Base-by-base conservation (phyloP, 2,888 invertebrate genomes). In the Thymelicus lineola region DNA sequence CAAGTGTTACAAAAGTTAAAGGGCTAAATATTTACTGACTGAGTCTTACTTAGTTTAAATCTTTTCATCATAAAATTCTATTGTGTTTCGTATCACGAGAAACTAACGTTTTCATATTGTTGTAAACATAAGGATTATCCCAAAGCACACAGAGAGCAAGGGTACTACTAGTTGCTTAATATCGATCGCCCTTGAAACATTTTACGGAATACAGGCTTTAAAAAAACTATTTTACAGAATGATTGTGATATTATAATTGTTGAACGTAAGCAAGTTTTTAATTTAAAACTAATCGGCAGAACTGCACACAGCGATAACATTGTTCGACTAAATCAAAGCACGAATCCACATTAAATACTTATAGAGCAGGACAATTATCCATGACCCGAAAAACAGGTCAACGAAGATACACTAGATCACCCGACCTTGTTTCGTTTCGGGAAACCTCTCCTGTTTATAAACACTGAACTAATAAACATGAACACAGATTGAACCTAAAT, bases 281-380 rank as follows among this genome's bases (percentile, higher is more conserved):
- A 60, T 66, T 59, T 48, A 17, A 15, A 35, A 7, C 10, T 65
- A 65, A 66, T 66, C 48, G 59, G 14, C 48, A 59, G 35, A 59
- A 66, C 58, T 36, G 46, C 0, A 28, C 38, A 36, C 10, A 20
- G 35, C 20, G 66, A 58, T 58, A 66, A 66, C 66, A 66, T 66
- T 58, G 58, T 58, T 48, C 12, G 6, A 66, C 1, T 1, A 35
- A 7, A 28, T 6, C 7, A 35, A 12, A 14, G 42, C 15, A 48
- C 35, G 50, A 50, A 6, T 48, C 15, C 36, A 62, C 6, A 36
- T 50, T n/a, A 36, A n/a, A 62, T 35, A 63, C 14, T 48, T 38
- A 55, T 42, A 12, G n/a, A 55, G 38, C 38, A 36, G 53, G n/a
- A 15, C 14, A 38, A 64, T 55, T 12, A 42, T 15, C 42, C 64